Base-by-base conservation (phyloP, 2,113 vertebrate genomes). In the Phylloscopus trochilus region DNA sequence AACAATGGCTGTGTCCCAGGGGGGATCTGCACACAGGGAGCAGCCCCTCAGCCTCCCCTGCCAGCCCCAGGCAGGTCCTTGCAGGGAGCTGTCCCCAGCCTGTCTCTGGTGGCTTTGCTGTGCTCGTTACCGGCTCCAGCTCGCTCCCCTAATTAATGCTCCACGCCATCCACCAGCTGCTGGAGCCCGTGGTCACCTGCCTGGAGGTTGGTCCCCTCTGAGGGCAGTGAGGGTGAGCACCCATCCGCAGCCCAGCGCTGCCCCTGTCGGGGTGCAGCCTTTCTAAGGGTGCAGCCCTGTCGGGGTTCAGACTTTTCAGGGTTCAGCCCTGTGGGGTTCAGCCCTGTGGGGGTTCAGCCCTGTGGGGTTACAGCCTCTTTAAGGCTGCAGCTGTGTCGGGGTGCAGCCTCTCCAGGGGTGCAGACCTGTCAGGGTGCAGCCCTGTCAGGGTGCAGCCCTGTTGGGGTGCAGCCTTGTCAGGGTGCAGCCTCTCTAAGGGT, bases 171-270 rank as follows among this genome's bases (percentile, higher is more conserved):
- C 15, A 9, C 1, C 2, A 56, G 77, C 11, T n/a, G 27, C 46
- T 0, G 1, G 33, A 14, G 18, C 6, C 1, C 1, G 4, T 3
- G 52, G 20, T 49, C 11, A 1, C 33, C 13, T 3, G 47, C n/a
- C 26, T 47, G 30, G 7, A 10, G 10, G 17, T 1, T 5, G 37
- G 15, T 47, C 59, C 8, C 35, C 58, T 23, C 17, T 3, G 22
- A 16, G 13, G 55, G 64, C 41, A 11, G 24, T 1, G 51, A 46
- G 28, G 11, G 28, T 0, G 8, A 19, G 11, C 9, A 5, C 3
- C 33, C 2, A 9, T 12, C 7, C 35, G 24, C 59, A 39, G 16
- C 3, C 1, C 27, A 2, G 59, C 59, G 4, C 16, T 26, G 4
- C 58, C 43, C 1, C 0, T 30, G 27, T 52, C 26, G 15, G 51